These are phyloP conservation scores for Sturmia bella DNA, from an alignment of 2,888 invertebrate species.

Conservation along the genomic window DNA sequence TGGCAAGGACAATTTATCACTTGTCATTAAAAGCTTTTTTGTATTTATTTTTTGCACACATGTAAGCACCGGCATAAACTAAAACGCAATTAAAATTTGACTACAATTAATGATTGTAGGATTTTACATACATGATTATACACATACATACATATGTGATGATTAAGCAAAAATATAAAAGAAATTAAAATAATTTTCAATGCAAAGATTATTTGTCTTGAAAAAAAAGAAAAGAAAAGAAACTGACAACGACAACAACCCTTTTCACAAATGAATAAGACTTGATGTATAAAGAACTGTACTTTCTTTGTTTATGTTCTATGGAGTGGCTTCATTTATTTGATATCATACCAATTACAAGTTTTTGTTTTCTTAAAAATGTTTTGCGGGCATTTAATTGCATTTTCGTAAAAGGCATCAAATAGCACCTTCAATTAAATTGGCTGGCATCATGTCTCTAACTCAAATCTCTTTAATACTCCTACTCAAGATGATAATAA, in stretches of 20 bases:
- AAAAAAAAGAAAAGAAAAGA: neutral
- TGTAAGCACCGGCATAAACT: constrained; percentile 34
- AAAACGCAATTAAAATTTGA: constrained; percentile 63
- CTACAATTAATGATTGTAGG: constrained; percentile 60
- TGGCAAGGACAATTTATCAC: constrained; percentile 63
- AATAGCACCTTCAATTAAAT: constrained; percentile 81
- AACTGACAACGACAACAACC: constrained; percentile 8
- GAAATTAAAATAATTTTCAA: constrained; percentile 29
- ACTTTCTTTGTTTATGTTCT: constrained; percentile 27
- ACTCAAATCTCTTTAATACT: constrained; percentile 22
- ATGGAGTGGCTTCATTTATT: constrained; percentile 29
- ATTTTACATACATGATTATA: constrained; percentile 38
- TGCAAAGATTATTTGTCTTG: constrained; percentile 27
- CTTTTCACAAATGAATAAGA: neutral
- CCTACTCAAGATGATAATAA: constrained; percentile 34
- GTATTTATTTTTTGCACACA: constrained; percentile 32
- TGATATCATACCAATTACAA: constrained; percentile 50
- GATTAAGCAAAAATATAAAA: constrained; percentile 56
- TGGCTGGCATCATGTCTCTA: constrained; percentile 58
- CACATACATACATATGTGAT: no score
- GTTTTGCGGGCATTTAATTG: constrained; percentile 79
- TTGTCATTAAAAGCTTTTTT: constrained; percentile 67
- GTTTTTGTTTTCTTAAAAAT: constrained; percentile 67
- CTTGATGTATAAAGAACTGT: constrained; percentile 35
- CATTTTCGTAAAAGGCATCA: constrained; percentile 77